Evolutionary conservation across 2,888 invertebrate genomes (phyloP).

Genomic region (Drosophila multiciliata): DNA sequence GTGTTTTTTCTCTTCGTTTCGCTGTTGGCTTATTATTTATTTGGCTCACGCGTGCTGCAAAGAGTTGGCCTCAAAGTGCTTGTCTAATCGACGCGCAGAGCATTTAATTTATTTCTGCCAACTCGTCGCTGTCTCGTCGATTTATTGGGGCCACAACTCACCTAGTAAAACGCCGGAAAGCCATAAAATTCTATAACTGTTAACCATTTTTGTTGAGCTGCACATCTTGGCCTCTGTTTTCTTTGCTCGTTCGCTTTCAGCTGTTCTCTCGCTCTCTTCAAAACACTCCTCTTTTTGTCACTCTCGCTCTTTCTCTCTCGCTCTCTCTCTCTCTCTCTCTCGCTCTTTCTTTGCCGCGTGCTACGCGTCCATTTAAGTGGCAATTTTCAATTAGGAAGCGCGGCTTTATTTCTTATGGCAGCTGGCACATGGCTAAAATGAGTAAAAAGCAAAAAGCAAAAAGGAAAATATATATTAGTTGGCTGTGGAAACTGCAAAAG

Average conservation of each 20-base stretch:
- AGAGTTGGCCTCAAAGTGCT: conserved; percentile 49
- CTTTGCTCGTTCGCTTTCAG: conserved; percentile 31
- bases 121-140: conserved; percentile 20
- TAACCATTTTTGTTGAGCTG: conserved; percentile 82
- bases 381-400: conserved; percentile 76
- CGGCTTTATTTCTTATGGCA: conserved; percentile 64
- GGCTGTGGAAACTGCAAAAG: conserved; percentile 47
- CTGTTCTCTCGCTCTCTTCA: conserved; percentile 41
- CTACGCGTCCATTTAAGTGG: conserved; percentile 73
- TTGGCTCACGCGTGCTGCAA: conserved; percentile 64
- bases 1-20: conserved; percentile 4
- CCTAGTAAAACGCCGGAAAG: conserved; percentile 84
- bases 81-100: conserved; percentile 73
- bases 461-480: conserved; percentile 23
- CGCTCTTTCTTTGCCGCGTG: conserved; percentile 32
- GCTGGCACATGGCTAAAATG: conserved; percentile 73
- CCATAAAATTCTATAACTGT: conserved; percentile 84
- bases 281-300: conserved; percentile 28
- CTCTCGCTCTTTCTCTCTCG: conserved; percentile 38
- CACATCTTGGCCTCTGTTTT: conserved; percentile 73
- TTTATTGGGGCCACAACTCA: conserved; percentile 75
- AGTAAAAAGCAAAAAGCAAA: conserved; percentile 22
- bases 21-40: conserved; percentile 48
- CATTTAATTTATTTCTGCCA: conserved; percentile 66
- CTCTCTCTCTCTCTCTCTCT: conserved; percentile 17